Base-by-base conservation (phyloP, 2,113 vertebrate genomes). In the Zapus hudsonius region DNA sequence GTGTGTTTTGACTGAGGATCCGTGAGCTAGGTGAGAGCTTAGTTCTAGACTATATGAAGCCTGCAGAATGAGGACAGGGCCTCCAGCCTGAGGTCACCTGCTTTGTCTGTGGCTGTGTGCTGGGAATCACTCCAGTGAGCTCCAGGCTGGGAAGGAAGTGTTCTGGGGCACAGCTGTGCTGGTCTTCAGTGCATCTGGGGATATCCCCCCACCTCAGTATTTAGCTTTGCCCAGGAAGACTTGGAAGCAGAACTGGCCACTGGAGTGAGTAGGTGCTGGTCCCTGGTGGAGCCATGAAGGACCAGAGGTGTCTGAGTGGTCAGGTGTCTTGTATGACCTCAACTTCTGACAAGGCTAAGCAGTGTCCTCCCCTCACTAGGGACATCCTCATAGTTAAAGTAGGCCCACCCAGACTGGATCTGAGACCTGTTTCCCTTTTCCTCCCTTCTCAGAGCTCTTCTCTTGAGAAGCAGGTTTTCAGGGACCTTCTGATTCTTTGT, bases 1-100 rank as follows among this genome's bases (percentile, higher is more conserved):
- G n/a, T 38, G 33, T 10, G 67, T n/a, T 44, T 78, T 42, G 63
- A 2, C 63, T 15, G 2, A 47, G 55, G 33, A 31, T 40, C 67
- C 52, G 23, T 7, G 80, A 75, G 3, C 29, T 22, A 25, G 42
- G 29, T 75, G 75, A 57, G 10, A 59, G 36, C 87, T 36, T 23
- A 16, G 27, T 44, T 57, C 57, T 19, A 29, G 63, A 25, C 47
- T 69, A 59, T 47, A 9, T 31, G 31, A 61, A 79, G 42, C 76
- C 69, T 59, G 23, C 36, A 29, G 4, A 61, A 6, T 36, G 4
- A 22, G n/a, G 19, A 7, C 0, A 0, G 2, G 3, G 47, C 29
- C 6, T 29, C 5, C 2, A 2, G 15, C 38, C 6, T 7, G 1
- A 7, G 29, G 38, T 33, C 3, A 29, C 44, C 29, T 52, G 0